Evolutionary conservation across 2,113 vertebrate genomes (phyloP).

Genomic region (Epinephelus moara): DNA sequence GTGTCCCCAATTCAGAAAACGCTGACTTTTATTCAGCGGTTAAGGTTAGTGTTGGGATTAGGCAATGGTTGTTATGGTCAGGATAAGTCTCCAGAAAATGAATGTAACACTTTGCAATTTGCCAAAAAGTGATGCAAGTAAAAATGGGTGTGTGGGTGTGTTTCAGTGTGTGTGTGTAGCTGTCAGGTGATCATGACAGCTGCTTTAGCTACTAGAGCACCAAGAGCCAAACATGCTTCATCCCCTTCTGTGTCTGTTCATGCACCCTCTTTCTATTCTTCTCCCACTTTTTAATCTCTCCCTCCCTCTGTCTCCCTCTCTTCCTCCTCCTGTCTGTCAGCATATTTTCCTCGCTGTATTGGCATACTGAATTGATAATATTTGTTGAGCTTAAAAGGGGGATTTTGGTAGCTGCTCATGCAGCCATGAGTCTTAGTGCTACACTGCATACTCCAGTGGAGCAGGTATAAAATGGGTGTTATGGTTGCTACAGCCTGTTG

Average conservation of each 20-base stretch:
- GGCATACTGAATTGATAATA: slow-evolving; percentile 61
- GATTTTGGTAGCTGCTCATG: slow-evolving; percentile 51
- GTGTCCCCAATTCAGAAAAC: no score
- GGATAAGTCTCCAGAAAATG: no score
- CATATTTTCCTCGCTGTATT: slow-evolving; percentile 50
- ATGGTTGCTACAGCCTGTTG: slow-evolving; percentile 21
- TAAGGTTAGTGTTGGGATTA: no score
- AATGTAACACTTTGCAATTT: no score
- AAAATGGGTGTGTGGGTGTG: slow-evolving; percentile 5
- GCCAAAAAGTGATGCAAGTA: no score
- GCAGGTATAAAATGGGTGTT: slow-evolving; percentile 23
- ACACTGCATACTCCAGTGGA: slow-evolving; percentile 25
- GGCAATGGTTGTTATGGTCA: no score
- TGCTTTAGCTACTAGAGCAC: slow-evolving; percentile 46
- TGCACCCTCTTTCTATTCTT: slow-evolving; percentile 31
- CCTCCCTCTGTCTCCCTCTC: slow-evolving; percentile 29
- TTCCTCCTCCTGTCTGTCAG: slow-evolving; percentile 51
- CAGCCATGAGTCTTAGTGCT: slow-evolving; percentile 31
- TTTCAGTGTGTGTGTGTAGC: slow-evolving; percentile 4
- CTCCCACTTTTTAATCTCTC: slow-evolving; percentile 43
- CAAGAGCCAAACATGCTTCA: slow-evolving; percentile 45
- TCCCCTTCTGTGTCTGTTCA: slow-evolving; percentile 39
- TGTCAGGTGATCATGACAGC: slow-evolving; percentile 54
- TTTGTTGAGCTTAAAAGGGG: slow-evolving; percentile 60
- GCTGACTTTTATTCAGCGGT: no score